These are phyloP conservation scores for Drosophila incognita DNA, from an alignment of 2,888 invertebrate species.

Conservation along the genomic window DNA sequence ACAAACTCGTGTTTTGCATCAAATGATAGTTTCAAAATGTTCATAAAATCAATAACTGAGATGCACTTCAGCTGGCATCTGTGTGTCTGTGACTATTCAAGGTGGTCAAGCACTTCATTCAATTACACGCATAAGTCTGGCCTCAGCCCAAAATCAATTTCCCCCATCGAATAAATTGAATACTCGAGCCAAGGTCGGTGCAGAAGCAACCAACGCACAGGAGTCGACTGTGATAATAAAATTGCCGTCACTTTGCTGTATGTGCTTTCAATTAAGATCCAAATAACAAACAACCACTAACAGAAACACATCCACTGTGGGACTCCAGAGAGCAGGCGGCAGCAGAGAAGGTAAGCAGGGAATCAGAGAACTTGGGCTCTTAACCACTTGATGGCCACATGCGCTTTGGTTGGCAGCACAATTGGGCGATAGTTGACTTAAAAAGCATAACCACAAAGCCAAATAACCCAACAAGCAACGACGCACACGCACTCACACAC, in stretches of 20 bases:
- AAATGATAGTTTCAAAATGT: not conserved
- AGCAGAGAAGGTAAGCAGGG: not conserved
- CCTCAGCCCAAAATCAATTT: constrained; percentile 10
- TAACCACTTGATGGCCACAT: constrained; percentile 42
- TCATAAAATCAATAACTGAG: not conserved
- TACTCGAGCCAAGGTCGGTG: constrained; percentile 38
- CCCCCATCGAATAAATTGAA: constrained; percentile 42
- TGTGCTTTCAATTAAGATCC: constrained; percentile 68
- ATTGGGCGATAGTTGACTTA: constrained; percentile 78
- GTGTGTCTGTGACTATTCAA: constrained; percentile 4
- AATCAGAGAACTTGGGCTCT: constrained; percentile 8
- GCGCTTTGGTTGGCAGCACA: constrained; percentile 49
- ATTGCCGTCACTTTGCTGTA: constrained; percentile 8
- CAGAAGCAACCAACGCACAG: constrained; percentile 4
- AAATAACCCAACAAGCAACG: constrained; percentile 57
- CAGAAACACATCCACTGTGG: not conserved
- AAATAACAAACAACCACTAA: constrained; percentile 65
- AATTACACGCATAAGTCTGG: constrained; percentile 26
- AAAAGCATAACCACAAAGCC: constrained; percentile 78
- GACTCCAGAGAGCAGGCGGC: not conserved
- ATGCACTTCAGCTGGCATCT: not conserved
- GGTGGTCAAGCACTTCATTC: constrained; percentile 19
- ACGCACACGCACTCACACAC: constrained; percentile 20
- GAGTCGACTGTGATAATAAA: constrained; percentile 1
- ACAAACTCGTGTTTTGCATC: not conserved